Evolutionary conservation across 2,113 vertebrate species (phyloP).

Genomic region (Corythornis cristatus): DNA sequence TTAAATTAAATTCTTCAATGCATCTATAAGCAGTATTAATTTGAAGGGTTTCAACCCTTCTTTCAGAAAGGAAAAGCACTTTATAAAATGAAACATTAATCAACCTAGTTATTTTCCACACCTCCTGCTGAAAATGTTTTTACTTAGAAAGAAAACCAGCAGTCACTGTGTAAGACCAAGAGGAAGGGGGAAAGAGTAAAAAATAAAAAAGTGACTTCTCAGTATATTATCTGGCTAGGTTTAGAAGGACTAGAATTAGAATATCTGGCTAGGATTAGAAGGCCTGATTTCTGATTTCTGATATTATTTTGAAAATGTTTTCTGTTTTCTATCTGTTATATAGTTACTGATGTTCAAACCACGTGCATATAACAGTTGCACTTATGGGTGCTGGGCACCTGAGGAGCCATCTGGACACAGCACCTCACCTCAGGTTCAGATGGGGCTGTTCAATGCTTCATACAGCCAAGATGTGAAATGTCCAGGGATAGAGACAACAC

Average conservation of each 20-base stretch:
- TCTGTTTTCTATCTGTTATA: background rate
- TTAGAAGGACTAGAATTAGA: too few species aligned
- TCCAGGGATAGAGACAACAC: background rate
- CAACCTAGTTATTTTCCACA: background rate
- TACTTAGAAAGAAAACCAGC: background rate
- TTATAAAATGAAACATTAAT: background rate
- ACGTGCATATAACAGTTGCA: background rate
- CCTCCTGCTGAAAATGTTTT: background rate
- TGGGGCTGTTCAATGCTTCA: background rate
- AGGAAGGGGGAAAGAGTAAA: background rate
- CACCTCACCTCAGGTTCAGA: background rate
- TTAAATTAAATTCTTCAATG: background rate
- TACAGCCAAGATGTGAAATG: accelerated
- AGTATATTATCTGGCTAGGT: too few species aligned
- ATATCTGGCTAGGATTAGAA: background rate
- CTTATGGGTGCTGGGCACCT: background rate
- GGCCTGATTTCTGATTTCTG: background rate
- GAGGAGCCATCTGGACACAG: background rate
- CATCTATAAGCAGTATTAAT: background rate
- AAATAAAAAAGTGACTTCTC: background rate
- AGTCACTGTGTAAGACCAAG: background rate
- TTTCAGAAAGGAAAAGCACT: background rate
- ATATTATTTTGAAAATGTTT: background rate
- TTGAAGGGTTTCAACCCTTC: background rate
- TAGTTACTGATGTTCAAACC: background rate